Base-by-base conservation (phyloP, 1,140 invertebrate species). In the Lepidurus arcticus region DNA sequence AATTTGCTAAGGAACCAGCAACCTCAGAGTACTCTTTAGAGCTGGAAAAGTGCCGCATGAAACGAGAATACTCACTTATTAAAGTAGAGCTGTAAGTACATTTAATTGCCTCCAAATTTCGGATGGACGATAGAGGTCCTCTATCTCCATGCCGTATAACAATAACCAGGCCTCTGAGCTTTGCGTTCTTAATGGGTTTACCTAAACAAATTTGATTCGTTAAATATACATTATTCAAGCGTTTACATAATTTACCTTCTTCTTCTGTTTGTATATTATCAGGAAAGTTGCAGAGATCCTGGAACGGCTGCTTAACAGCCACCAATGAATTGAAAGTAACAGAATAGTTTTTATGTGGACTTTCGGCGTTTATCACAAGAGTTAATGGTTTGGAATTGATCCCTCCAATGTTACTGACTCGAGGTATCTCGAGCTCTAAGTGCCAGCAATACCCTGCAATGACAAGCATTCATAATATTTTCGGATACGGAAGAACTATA, bases 1-100 rank as follows among this genome's bases (percentile, higher is more conserved):
- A n/a, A 16, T 65, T 65, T 65, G 53, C 53, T 65, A 65, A 65
- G 53, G 53, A 65, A 21, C 53, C 53, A 65, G 53, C 53, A 65
- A 65, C 21, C 21, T 65, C 21, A 7, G 53, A n/a, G 13, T 65
- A 65, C 21, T 65, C 53, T 65, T 65, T 65, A 65, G 53, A 65
- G 13, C 16, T n/a, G 16, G 53, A 65, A 16, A 65, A 65, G 9
- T 65, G 53, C 21, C 53, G 53, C 16, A 65, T 65, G 21, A 65
- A 65, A n/a, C 53, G 8, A 7, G 53, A 65, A 65, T 13, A 65
- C 13, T 65, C 53, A 65, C 16, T 65, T n/a, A 65, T 13, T 16
- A 65, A 7, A 7, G 53, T 13, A 21, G 53, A 65, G 21, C 21
- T 16, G 53, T 65, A 16, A 21, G 16, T 65, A 65, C 53, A 65